Conservation (phyloP, 1,140 invertebrate genomes). For the Drosophila miranda region DNA sequence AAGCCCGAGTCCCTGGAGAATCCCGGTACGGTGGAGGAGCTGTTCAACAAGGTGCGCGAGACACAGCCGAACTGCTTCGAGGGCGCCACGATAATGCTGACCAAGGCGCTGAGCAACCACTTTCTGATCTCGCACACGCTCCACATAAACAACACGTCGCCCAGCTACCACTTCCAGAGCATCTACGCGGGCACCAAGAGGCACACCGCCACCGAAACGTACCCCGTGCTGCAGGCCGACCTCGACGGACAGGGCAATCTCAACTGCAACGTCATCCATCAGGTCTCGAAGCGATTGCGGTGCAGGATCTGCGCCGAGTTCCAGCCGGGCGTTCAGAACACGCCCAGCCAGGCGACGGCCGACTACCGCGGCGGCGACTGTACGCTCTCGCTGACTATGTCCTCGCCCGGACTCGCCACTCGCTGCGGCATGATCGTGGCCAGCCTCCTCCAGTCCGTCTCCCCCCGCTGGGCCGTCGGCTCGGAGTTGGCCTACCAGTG, state of each 20-base stretch:
- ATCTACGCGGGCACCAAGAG: constrained; percentile 97
- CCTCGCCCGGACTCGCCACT: constrained; percentile 94
- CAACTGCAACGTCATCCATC: constrained; percentile 98
- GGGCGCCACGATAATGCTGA: constrained; percentile 97
- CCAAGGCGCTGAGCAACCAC: constrained; percentile 97
- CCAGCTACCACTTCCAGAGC: constrained; percentile 97
- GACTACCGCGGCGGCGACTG: constrained; percentile 95
- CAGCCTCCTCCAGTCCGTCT: constrained; percentile 95
- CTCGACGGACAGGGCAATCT: constrained; percentile 97
- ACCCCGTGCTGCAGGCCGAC: constrained; percentile 97
- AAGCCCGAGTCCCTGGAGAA: constrained; percentile 85
- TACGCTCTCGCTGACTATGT: constrained; percentile 94
- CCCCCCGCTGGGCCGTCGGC: constrained; percentile 91
- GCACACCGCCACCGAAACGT: constrained; percentile 91
- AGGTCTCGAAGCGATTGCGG: constrained; percentile 89
- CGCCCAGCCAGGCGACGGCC: constrained; percentile 89
- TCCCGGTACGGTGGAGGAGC: constrained; percentile 96
- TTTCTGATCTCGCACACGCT: constrained; percentile 98
- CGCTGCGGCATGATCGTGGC: constrained; percentile 92
- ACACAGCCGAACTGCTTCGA: constrained; percentile 98
- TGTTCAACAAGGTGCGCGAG: constrained; percentile 99
- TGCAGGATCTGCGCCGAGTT: constrained; percentile 95
- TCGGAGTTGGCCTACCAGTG: constrained; percentile 96
- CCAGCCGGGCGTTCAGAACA: constrained; percentile 93
- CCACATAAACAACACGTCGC: constrained; percentile 91